phyloP scores from a whole-genome alignment of 1,140 invertebrate genomes.

The Muscidifurax raptorellus region DNA sequence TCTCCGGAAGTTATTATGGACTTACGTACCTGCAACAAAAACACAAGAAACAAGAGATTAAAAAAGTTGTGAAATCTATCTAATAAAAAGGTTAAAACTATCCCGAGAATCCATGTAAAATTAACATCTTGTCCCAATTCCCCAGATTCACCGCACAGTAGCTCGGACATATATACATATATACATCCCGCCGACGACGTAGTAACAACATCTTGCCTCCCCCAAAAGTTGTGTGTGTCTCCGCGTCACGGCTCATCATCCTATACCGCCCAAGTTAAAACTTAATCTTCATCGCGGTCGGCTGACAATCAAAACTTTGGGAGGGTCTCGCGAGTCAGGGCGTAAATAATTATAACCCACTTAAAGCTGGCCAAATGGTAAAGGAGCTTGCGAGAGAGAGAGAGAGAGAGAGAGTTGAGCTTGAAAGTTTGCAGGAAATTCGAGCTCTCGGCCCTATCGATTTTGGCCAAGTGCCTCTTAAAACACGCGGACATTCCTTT shows the following conservation, averaged over 20 bases:
- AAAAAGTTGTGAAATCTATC: neutral
- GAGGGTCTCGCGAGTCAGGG: constrained; percentile 50
- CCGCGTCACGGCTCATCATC: neutral
- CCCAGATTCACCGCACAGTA: neutral
- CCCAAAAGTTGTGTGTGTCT: neutral
- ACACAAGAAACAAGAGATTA: constrained; percentile 47
- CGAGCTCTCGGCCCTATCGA: constrained; percentile 33
- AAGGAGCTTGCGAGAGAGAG: constrained; percentile 23
- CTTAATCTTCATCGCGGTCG: constrained; percentile 47
- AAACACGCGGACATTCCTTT: constrained; percentile 18
- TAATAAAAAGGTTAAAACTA: neutral
- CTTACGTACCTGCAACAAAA: constrained; percentile 69
- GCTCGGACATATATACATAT: neutral
- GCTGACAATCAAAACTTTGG: constrained; percentile 59
- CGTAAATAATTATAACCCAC: constrained; percentile 66
- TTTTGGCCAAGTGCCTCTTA: constrained; percentile 33
- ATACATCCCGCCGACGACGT: neutral
- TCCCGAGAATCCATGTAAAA: neutral
- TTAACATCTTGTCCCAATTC: neutral
- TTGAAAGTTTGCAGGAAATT: constrained; percentile 40
- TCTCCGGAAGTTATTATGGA: constrained; percentile 1
- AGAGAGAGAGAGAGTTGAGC: constrained; percentile 10
- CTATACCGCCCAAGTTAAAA: constrained; percentile 25
- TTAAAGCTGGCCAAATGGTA: constrained; percentile 47
- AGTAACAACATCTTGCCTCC: neutral